phyloP scores from a whole-genome alignment of 2,113 vertebrate genomes.

The Eulemur rufifrons region DNA sequence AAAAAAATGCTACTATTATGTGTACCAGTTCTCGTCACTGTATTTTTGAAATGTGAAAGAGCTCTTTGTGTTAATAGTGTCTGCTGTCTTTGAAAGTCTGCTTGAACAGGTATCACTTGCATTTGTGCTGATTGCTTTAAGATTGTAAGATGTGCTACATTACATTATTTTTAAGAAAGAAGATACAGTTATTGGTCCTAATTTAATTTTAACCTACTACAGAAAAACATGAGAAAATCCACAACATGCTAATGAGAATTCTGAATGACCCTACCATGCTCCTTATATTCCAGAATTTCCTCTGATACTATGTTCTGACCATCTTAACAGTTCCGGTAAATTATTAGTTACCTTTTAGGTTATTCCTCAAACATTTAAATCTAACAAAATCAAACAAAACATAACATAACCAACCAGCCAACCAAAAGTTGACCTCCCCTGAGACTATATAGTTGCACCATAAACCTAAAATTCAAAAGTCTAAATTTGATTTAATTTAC shows the following conservation, averaged over 20 bases:
- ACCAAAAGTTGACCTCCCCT: not conserved
- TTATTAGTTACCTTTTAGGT: not conserved
- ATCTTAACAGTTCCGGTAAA: not conserved
- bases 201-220: not conserved
- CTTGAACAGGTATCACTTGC: slow-evolving; percentile 4
- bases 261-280: not conserved
- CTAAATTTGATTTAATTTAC: not conserved
- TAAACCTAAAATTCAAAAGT: slow-evolving; percentile 29
- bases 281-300: not conserved
- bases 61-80: slow-evolving; percentile 51
- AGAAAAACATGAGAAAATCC: not conserved
- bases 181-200: not conserved
- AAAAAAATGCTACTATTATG: not conserved
- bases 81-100: slow-evolving; percentile 67
- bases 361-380: not conserved
- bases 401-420: not conserved
- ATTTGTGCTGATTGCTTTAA: slow-evolving; percentile 60
- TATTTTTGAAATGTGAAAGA: slow-evolving; percentile 4
- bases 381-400: not conserved
- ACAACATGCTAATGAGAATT: not conserved
- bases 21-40: not conserved
- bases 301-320: not conserved
- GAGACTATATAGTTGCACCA: not conserved
- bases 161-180: slow-evolving; percentile 12
- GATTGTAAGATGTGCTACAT: not conserved